phyloP scores from a whole-genome alignment of 2,113 vertebrate genomes.

The Syngnathus floridae region DNA sequence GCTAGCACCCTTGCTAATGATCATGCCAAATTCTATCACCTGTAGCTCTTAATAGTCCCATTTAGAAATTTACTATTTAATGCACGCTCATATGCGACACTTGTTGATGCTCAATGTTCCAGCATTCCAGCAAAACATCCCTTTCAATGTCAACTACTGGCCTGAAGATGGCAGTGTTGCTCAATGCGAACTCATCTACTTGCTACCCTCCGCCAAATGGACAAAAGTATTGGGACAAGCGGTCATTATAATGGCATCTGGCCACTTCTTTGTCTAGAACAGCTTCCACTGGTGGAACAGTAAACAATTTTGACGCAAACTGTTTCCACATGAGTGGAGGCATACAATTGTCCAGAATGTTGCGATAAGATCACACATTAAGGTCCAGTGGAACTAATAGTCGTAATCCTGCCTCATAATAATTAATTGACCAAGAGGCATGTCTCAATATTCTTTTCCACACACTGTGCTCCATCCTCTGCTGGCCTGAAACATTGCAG shows the following conservation, averaged over 20 bases:
- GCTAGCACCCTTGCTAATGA: not conserved
- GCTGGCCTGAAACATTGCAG: not conserved
- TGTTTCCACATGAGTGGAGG: too few species aligned
- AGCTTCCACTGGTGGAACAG: not conserved
- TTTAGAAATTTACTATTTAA: not conserved
- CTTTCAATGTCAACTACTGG: conserved; percentile 11
- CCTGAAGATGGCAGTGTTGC: conserved; percentile 61
- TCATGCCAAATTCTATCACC: not conserved
- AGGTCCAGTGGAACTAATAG: not conserved
- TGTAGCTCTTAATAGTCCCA: not conserved
- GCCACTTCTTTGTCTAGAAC: not conserved
- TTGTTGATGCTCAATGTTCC: not conserved
- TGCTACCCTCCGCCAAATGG: not conserved
- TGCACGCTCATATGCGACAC: not conserved
- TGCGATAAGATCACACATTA: not conserved
- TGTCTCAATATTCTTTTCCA: not conserved
- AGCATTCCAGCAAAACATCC: not conserved
- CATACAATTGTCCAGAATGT: not conserved
- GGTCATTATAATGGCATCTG: not conserved
- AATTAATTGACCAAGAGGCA: not conserved
- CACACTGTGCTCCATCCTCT: not conserved
- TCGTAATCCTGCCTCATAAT: too few species aligned
- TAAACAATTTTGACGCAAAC: not conserved
- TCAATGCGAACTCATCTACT: conserved; percentile 3
- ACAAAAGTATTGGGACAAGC: not conserved